phyloP scores from a whole-genome alignment of 2,888 invertebrate species.

The Hydroisotoma schaefferi region DNA sequence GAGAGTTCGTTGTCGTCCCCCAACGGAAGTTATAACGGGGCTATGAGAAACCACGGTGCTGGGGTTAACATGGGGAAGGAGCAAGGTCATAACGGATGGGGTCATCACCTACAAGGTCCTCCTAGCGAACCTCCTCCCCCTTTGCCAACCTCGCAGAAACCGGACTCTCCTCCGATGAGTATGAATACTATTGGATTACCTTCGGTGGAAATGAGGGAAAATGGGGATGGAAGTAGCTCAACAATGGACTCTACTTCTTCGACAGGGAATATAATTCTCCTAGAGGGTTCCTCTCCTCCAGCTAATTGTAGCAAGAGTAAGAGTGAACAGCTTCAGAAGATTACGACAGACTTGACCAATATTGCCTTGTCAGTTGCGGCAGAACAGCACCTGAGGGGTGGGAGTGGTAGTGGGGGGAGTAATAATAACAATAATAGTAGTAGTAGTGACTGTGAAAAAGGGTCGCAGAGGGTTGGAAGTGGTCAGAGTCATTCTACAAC shows the following conservation, averaged over 20 bases:
- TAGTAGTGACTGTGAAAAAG: constrained; percentile 42
- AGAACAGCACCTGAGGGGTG: constrained; percentile 26
- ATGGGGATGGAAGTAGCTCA: constrained; percentile 47
- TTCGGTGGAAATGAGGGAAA: constrained; percentile 37
- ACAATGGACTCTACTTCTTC: constrained; percentile 30
- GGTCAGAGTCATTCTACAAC: constrained; percentile 46
- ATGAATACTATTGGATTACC: constrained; percentile 13
- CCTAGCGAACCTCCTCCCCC: constrained; percentile 36
- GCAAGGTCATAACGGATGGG: not conserved
- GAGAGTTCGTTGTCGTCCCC: constrained; percentile 38
- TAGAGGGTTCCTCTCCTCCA: constrained; percentile 11
- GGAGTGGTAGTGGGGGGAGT: constrained; percentile 15
- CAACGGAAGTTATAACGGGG: constrained; percentile 12
- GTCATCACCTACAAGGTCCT: not conserved
- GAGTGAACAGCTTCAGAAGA: constrained; percentile 44
- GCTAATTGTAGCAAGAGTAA: constrained; percentile 26
- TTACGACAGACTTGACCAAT: constrained; percentile 43
- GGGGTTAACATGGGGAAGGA: not conserved
- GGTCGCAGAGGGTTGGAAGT: constrained; percentile 45
- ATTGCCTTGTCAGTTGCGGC: constrained; percentile 39
- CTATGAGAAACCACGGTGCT: not conserved
- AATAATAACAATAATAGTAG: constrained; percentile 31
- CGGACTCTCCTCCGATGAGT: constrained; percentile 16
- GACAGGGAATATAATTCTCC: constrained; percentile 6
- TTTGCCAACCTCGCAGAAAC: constrained; percentile 43